A percentile compares a stretch with the other conserved stretches of the same genome.
These are phyloP conservation scores for Denticeps clupeoides DNA, from an alignment of 2,797 vertebrate genomes.

Conservation along the genomic window DNA sequence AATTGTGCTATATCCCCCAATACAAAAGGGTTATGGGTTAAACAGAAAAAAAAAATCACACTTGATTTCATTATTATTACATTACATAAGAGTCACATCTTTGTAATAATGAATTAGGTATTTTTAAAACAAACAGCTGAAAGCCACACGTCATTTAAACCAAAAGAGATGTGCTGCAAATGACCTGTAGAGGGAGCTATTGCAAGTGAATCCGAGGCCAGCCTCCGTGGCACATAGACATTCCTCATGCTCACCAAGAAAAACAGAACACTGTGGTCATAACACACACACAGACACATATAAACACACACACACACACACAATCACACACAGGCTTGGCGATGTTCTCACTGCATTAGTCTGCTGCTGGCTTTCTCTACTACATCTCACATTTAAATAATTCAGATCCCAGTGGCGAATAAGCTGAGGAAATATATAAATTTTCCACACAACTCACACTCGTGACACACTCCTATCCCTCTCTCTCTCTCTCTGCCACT, in stretches of 20 bases:
- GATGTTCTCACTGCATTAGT: conserved; percentile 10
- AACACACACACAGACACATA: conserved; percentile 14
- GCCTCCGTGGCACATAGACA: conserved; percentile 38
- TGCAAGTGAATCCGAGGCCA: conserved; percentile 11
- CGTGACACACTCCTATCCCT: conserved; percentile 31
- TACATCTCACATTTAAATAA: conserved; percentile 24
- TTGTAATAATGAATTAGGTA: no score
- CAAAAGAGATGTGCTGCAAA: no score
- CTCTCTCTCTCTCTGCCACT: conserved; percentile 3
- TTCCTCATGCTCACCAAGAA: conserved; percentile 37
- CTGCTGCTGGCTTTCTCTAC: conserved; percentile 11
- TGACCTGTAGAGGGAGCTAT: conserved; percentile 51
- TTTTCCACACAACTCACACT: conserved; percentile 2
- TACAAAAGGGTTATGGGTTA: no score
- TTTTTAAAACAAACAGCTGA: no score
- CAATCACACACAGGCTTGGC: not conserved
- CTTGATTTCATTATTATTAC: no score
- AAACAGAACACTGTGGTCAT: conserved; percentile 26
- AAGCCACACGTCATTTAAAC: no score
- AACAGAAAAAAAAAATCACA: no score
- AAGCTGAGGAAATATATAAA: conserved; percentile 22
- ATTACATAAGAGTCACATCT: no score
- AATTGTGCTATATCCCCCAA: no score
- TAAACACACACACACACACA: conserved; percentile 7
- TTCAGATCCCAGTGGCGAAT: conserved; percentile 33